Percentiles rank a stretch among this genome's conserved stretches.
These are phyloP conservation scores for Ptiloglossa arizonensis DNA, from an alignment of 1,140 invertebrate genomes.

Conservation along the genomic window DNA sequence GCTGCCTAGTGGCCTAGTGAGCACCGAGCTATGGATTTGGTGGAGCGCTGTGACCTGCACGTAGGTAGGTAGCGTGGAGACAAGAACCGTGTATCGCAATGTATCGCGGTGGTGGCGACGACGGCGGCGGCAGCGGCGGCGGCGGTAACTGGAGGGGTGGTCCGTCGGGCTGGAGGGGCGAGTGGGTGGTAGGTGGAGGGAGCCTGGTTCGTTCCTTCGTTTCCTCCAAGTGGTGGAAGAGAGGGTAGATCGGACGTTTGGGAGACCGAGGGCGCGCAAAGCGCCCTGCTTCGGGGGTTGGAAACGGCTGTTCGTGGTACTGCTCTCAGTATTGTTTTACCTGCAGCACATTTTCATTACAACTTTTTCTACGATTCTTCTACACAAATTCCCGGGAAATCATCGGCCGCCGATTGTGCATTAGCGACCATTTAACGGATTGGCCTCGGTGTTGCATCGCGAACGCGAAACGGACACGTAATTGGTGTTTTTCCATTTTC, in stretches of 20 bases:
- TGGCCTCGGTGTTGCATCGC: neutral
- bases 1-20: conserved; percentile 71
- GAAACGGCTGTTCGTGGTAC: conserved; percentile 59
- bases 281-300: conserved; percentile 69
- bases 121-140: conserved; percentile 64
- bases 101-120: conserved; percentile 78
- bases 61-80: conserved; percentile 77
- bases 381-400: neutral
- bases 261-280: conserved; percentile 73
- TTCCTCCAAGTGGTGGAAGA: conserved; percentile 63
- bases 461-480: neutral
- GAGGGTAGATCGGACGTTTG: conserved; percentile 71
- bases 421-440: neutral
- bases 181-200: conserved; percentile 68
- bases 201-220: conserved; percentile 66
- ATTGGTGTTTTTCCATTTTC: neutral
- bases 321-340: conserved; percentile 28
- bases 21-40: conserved; percentile 70
- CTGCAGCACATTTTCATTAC: conserved; percentile 29
- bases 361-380: neutral
- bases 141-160: conserved; percentile 64
- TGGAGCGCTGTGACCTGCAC: conserved; percentile 75
- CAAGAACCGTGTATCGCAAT: conserved; percentile 80
- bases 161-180: conserved; percentile 61
- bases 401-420: neutral